Base-by-base conservation (phyloP, 1,140 invertebrate species). In the Bactericera cockerelli region DNA sequence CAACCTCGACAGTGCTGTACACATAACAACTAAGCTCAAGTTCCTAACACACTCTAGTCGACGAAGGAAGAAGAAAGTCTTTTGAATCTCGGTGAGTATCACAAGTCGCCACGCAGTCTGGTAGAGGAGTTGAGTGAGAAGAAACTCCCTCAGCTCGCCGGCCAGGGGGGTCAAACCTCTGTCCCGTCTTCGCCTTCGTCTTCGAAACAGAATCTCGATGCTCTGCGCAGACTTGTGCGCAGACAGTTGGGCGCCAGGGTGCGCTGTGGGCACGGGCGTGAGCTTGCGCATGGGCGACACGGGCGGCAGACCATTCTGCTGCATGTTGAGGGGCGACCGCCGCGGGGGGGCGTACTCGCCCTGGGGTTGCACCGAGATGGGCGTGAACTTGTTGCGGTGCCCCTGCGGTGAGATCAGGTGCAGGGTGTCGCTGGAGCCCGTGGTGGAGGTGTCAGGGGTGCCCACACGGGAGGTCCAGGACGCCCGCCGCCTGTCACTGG, bases 161-260 rank as follows among this genome's bases (percentile, higher is more conserved):
- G 8, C n/a, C 3, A 16, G 4, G n/a, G n/a, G n/a, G n/a, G 42
- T 75, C 70, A 87, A 74, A 90, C 86, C 76, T 89, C 86, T 64
- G 86, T 90, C 38, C 87, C 87, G 65, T 90, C 86, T 67, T 89
- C 86, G 11, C 84, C 84, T 71, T 90, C 86, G 67, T 90, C 87
- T 66, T 89, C 84, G n/a, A 65, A 87, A 88, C 39, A 87, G 69
- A 26, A 85, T 84, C 77, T 79, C 64, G 69, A 73, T 39, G 75
- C 76, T 11, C 66, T 85, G 87, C 74, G 84, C 84, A 67, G 86
- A 87, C 0, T 86, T 86, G 63, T 87, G 87, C 1, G 86, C 42
- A 49, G 4, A 6, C 4, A 49, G 19, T 49, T 10, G 42, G 8
- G 8, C 42, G 8, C n/a, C n/a, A 49, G 42, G 42, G 6, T 6